phyloP scores from a whole-genome alignment of 2,113 vertebrate species.

The Trichechus manatus region DNA sequence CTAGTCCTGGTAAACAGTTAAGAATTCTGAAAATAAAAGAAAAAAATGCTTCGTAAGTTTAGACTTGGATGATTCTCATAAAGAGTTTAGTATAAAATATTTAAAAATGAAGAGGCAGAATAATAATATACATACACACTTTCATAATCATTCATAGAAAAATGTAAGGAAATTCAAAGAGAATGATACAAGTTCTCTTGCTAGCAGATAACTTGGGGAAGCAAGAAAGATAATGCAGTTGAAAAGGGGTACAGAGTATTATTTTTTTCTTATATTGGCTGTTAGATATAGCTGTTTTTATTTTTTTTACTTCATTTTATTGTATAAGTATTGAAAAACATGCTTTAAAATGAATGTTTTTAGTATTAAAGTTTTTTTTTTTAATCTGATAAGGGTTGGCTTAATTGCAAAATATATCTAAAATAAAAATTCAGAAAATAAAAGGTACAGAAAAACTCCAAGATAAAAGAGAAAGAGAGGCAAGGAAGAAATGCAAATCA shows the following conservation, averaged over 20 bases:
- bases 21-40: background rate
- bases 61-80: background rate
- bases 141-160: background rate
- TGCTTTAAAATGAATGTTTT: background rate
- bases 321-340: background rate
- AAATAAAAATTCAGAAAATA: conserved; percentile 36
- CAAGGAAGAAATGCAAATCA: background rate
- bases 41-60: conserved; percentile 5
- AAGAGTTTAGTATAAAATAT: background rate
- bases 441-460: background rate
- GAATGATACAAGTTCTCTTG: background rate
- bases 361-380: background rate
- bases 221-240: background rate
- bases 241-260: background rate
- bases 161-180: conserved; percentile 25
- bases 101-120: background rate
- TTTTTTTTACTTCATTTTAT: background rate
- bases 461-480: background rate
- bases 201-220: background rate
- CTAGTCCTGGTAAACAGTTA: background rate
- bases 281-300: background rate
- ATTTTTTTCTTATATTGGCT: background rate
- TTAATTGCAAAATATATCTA: background rate
- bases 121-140: background rate
- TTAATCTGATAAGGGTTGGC: background rate